Evolutionary conservation across 2,797 vertebrate species (phyloP).

Genomic region (Chiloscyllium punctatum): DNA sequence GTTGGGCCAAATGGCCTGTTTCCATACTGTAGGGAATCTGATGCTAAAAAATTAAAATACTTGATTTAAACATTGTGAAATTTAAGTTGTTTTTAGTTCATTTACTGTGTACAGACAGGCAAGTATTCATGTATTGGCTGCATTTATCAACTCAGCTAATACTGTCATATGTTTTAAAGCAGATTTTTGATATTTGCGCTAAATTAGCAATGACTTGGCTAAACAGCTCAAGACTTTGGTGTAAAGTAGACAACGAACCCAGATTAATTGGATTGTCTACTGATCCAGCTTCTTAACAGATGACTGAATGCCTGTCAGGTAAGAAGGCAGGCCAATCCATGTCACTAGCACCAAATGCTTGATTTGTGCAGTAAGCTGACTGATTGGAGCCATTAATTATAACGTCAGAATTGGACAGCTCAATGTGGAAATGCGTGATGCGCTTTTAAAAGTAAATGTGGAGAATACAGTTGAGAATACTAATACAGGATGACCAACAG

Average conservation of each 20-base stretch:
- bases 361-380: constrained; percentile 29
- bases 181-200: constrained; percentile 8
- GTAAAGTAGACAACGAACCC: constrained; percentile 5
- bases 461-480: neutral
- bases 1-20: no score
- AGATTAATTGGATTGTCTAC: constrained; percentile 29
- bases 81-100: neutral
- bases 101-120: neutral
- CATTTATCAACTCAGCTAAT: neutral
- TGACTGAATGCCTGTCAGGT: constrained; percentile 37
- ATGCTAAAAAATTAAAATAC: neutral
- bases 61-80: neutral
- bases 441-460: constrained; percentile 28
- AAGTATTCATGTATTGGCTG: neutral
- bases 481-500: constrained; percentile 6
- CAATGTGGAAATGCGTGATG: constrained; percentile 6
- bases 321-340: constrained; percentile 4
- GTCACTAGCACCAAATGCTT: neutral
- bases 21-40: no score
- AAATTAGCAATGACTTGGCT: constrained; percentile 26
- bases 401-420: constrained; percentile 29
- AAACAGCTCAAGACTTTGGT: neutral
- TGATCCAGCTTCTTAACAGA: constrained; percentile 29
- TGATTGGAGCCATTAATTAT: constrained; percentile 38
- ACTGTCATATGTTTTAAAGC: neutral